Percentiles rank a stretch among this genome's conserved stretches.
These are phyloP conservation scores for Oxystoma pomonae DNA, from an alignment of 2,888 invertebrate species.

Conservation along the genomic window DNA sequence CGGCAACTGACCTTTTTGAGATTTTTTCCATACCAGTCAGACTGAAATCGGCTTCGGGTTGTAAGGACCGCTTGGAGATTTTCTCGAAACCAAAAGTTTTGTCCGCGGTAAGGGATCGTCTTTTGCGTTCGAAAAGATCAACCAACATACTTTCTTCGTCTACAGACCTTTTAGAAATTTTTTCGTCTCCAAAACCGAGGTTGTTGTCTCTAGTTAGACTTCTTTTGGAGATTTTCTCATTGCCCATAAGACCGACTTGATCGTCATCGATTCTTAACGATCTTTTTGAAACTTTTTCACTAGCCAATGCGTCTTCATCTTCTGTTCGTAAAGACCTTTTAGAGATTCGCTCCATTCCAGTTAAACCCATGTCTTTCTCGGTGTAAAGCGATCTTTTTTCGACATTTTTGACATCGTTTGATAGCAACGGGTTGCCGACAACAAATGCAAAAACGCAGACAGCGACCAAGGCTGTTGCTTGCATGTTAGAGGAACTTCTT, in stretches of 20 bases:
- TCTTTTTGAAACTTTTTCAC: background rate
- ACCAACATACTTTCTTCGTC: background rate
- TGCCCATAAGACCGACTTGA: slow-evolving; percentile 14
- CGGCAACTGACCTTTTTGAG: background rate
- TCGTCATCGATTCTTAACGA: background rate
- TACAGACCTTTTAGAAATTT: slow-evolving; percentile 18
- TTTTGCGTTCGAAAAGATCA: background rate
- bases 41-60: slow-evolving; percentile 16
- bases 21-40: slow-evolving; percentile 5
- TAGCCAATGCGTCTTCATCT: slow-evolving; percentile 3
- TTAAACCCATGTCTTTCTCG: slow-evolving; percentile 16
- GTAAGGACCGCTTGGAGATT: slow-evolving; percentile 15
- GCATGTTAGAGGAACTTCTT: background rate
- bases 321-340: slow-evolving; percentile 14
- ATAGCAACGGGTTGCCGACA: background rate
- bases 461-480: background rate
- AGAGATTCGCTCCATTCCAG: slow-evolving; percentile 21
- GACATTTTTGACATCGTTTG: background rate
- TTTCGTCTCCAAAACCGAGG: slow-evolving; percentile 13
- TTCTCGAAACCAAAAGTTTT: slow-evolving; percentile 3
- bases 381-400: slow-evolving; percentile 21
- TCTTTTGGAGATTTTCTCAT: slow-evolving; percentile 21
- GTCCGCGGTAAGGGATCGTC: slow-evolving; percentile 20
- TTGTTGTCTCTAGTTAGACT: background rate
- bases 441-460: background rate